Base-by-base conservation (phyloP, 2,888 invertebrate genomes). In the Sepioteuthis lessoniana region DNA sequence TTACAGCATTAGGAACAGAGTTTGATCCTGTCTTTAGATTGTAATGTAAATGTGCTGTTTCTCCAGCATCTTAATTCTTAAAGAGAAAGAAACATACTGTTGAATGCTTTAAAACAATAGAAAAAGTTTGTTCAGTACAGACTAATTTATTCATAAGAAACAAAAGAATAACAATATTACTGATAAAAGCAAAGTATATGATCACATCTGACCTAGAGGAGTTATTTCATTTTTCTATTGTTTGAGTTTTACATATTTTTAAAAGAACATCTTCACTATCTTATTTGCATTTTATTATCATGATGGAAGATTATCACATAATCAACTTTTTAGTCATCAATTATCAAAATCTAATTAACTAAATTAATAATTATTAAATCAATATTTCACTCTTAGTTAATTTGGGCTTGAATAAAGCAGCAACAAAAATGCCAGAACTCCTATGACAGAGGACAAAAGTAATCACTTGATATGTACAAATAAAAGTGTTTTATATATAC, bases 251-350 rank as follows among this genome's bases (percentile, higher is more conserved):
- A 55, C 7, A 55, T 55, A 55, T 55, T 55, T 55, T 55, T 55
- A 55, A 55, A 21, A 55, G 25, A 55, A 28, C 47, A 47, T 47
- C 47, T 47, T 47, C 10, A 55, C 25, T 55, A 25, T 25, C 25
- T 25, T 55, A 55, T n/a, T 76, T 35, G 10, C n/a, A 76, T 76
- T 35, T 1, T n/a, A 19, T 76, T 76, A n/a, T 76, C 10, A n/a
- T n/a, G n/a, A 76, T 76, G 76, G 76, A n/a, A 76, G 76, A 76
- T n/a, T 76, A 76, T 76, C n/a, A 76, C n/a, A 35, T n/a, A 76
- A 76, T n/a, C 76, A 76, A 76, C n/a, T 76, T 76, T 76, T n/a
- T 76, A n/a, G 76, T 76, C 76, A 76, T 76, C n/a, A 76, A 76
- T 76, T 76, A n/a, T 35, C 76, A n/a, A 76, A 35, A n/a, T 76